Base-by-base conservation (phyloP, 2,797 vertebrate genomes). In the Mus caroli region DNA sequence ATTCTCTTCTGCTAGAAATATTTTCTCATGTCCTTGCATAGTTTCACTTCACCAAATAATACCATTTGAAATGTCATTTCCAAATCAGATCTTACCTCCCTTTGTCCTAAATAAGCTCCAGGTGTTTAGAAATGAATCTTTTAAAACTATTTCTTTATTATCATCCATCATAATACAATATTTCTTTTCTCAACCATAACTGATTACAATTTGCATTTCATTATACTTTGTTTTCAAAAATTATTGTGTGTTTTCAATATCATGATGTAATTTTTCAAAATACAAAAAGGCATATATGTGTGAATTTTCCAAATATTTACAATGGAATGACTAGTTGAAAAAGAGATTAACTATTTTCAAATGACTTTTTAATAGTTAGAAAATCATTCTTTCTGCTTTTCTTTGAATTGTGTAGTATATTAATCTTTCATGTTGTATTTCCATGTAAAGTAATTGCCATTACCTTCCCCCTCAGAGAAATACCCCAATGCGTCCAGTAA, bases 341-440 rank as follows among this genome's bases (percentile, higher is more conserved):
- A 73, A 60, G 3, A 0, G 60, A 20, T 89, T n/a, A 86, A 90
- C 71, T 78, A 91, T 50, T 91, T 96, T 82, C n/a, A 64, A 92
- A 75, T 88, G 24, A 40, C 67, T 43, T 82, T 88, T 91, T 60
- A 95, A 77, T 92, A 88, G 37, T 67, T 85, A 77, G 31, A 92
- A 95, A 83, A 1, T 5, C 52, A 79, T 62, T 82, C 8, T 91
- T 7, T 92, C 4, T 79, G 15, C n/a, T 50, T 92, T 50, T 50
- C 11, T 82, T 88, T 91, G 10, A 73, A 73, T 3, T 96, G 26
- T 77, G 5, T 60, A 93, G 83, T 88, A 37, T 75, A 85, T 73
- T 94, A 75, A 60, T 73, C n/a, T 94, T 10, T 12, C 3, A 73
- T 58, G 6, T 87, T 28, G 17, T 7, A 87, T 86, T 91, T 46